phyloP scores from a whole-genome alignment of 2,797 vertebrate species.

The Argya squamiceps region DNA sequence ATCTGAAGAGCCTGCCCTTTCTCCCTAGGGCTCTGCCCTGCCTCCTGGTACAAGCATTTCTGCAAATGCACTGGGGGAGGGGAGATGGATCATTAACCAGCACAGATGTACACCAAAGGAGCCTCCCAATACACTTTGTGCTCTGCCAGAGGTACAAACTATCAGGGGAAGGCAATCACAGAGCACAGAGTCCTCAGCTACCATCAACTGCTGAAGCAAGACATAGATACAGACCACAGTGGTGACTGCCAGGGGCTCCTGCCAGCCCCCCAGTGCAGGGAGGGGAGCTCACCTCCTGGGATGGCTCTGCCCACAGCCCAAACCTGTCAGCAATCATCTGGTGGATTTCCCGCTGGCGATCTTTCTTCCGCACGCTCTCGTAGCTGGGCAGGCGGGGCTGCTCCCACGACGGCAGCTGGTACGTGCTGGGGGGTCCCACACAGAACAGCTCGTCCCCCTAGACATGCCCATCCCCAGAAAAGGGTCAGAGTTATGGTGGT shows the following conservation, averaged over 20 bases:
- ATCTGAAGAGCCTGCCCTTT: background rate
- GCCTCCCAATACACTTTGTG: background rate
- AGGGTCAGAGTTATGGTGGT: background rate
- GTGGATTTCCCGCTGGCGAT: slow-evolving; percentile 85
- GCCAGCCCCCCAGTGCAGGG: background rate
- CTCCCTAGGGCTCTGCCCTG: background rate
- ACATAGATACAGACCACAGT: accelerated
- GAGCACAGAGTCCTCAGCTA: slow-evolving; percentile 13
- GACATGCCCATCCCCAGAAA: background rate
- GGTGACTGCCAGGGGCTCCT: background rate
- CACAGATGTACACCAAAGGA: background rate
- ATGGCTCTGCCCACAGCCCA: slow-evolving; percentile 75
- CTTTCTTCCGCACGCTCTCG: slow-evolving; percentile 84
- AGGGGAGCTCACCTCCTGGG: slow-evolving; percentile 19
- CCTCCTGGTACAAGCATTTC: background rate
- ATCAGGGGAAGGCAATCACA: background rate
- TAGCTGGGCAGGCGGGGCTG: slow-evolving; percentile 81
- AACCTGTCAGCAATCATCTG: slow-evolving; percentile 84
- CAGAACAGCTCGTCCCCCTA: slow-evolving; percentile 81
- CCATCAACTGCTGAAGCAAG: background rate
- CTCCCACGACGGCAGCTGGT: slow-evolving; percentile 73
- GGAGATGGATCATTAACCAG: slow-evolving; percentile 54
- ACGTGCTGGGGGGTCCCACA: slow-evolving; percentile 79
- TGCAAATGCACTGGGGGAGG: background rate
- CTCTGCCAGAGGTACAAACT: slow-evolving; percentile 34